Base-by-base conservation (phyloP, 2,113 vertebrate species). In the Xerus inauris region DNA sequence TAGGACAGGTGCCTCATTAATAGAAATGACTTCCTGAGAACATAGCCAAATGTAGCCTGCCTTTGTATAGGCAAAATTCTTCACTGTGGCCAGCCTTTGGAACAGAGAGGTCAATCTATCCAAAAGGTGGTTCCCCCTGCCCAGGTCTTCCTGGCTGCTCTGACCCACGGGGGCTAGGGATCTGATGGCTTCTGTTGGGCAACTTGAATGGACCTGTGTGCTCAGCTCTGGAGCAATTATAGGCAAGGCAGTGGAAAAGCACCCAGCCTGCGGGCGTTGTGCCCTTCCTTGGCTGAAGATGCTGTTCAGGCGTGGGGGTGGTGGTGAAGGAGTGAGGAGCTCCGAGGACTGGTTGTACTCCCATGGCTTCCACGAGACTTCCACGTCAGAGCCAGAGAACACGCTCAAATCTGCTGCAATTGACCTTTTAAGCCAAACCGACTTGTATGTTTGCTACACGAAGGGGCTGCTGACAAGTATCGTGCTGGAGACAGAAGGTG, bases 361-460 rank as follows among this genome's bases (percentile, higher is more conserved):
- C 94, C 17, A 65, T 62, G 51, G 94, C 71, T 93, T 97, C 49
- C 72, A 89, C 30, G 76, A 97, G 92, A 86, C 96, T 97, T 97
- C 95, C 97, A 85, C 75, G 69, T 98, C 76, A 82, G 96, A 98
- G 87, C 24, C 49, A 95, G 59, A 91, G 95, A 94, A 97, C 77
- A 77, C 16, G 49, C 95, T 92, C 97, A 97, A 95, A 98, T 97
- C 97, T 98, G 97, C 96, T 97, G 91, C 94, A 94, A 87, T 95
- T 98, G 98, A 99, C 98, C 97, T 98, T 99, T 98, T 97, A 98
- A 98, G 98, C 97, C 97, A 98, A 98, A 97, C 90, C 94, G 93
- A 91, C 95, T 93, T 97, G 94, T 94, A 64, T 96, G 89, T 98
- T 98, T 98, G 93, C 96, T 96, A 80, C 96, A 96, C 24, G 72